A percentile compares a stretch with the other conserved stretches of the same genome.
Evolutionary conservation across 2,888 invertebrate species (phyloP).

Genomic region (Acanthosoma haemorrhoidale): DNA sequence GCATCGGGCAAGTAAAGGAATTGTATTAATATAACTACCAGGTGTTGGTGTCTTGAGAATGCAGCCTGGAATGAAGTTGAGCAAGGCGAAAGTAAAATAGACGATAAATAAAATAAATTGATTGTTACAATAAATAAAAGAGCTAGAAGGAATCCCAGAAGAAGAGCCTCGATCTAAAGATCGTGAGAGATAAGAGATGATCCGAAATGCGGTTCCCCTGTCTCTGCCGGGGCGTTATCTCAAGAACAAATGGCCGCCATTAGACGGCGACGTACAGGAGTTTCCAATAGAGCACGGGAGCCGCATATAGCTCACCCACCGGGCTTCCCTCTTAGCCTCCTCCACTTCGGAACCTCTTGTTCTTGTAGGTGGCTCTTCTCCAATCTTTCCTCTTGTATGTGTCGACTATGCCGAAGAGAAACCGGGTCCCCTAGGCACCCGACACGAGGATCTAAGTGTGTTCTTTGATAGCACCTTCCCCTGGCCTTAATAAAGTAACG

Average conservation of each 20-base stretch:
- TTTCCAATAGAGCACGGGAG: conserved; percentile 11
- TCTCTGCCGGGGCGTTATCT: neutral
- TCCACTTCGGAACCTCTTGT: neutral
- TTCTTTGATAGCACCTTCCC: no score
- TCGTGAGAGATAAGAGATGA: neutral
- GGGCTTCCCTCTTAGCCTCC: neutral
- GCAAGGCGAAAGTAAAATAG: neutral
- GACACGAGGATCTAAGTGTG: no score
- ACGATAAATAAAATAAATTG: neutral
- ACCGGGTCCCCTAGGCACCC: no score
- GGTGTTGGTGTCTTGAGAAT: no score
- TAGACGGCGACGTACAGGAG: neutral
- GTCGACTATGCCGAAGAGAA: no score
- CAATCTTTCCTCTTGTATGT: no score
- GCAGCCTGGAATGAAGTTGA: neutral
- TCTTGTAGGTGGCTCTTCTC: neutral
- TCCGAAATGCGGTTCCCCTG: neutral
- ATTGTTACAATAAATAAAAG: neutral
- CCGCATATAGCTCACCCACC: neutral
- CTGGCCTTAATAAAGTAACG: no score
- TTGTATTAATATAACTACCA: no score
- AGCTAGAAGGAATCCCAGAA: neutral
- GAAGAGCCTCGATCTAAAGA: neutral
- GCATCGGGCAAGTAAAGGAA: no score
- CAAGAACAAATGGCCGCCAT: neutral